phyloP scores from a whole-genome alignment of 2,888 invertebrate species.

The Acholoe squamosa region DNA sequence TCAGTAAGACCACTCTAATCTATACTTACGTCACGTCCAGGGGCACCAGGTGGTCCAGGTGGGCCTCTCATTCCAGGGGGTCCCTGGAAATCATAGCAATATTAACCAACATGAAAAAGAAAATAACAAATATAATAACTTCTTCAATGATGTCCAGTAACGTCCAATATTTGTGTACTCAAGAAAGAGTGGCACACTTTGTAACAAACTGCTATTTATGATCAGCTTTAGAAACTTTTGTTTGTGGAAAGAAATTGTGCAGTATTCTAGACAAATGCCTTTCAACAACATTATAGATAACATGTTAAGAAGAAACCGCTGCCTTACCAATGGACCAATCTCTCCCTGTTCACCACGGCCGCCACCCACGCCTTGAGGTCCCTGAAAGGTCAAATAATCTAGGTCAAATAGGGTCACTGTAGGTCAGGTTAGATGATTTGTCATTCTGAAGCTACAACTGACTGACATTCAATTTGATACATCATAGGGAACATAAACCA shows the following conservation, averaged over 20 bases:
- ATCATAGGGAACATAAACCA: too few relatives aligned
- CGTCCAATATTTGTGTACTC: too few relatives aligned
- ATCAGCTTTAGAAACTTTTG: too few relatives aligned
- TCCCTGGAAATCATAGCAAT: conserved; percentile 60
- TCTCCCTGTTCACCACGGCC: conserved; percentile 78
- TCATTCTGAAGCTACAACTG: not conserved
- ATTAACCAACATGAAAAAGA: not conserved
- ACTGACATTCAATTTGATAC: too few relatives aligned
- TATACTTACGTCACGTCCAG: conserved; percentile 87
- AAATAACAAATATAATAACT: too few relatives aligned
- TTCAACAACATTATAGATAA: too few relatives aligned
- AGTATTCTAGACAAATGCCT: too few relatives aligned
- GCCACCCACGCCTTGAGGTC: conserved; percentile 74
- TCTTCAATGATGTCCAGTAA: too few relatives aligned
- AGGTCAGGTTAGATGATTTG: not conserved
- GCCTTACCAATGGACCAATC: conserved; percentile 65
- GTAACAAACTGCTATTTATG: too few relatives aligned
- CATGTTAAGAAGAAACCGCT: not conserved
- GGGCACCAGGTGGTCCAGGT: conserved; percentile 89
- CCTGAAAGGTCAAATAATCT: conserved; percentile 62
- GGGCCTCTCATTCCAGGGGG: conserved; percentile 65
- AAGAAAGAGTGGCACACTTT: too few relatives aligned
- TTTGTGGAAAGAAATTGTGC: too few relatives aligned
- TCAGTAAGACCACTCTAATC: too few relatives aligned
- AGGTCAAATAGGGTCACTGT: not conserved